A percentile compares a stretch with the other conserved stretches of the same genome.
These are phyloP conservation scores for Chlorops oryzae DNA, from an alignment of 1,140 invertebrate species.

Conservation along the genomic window DNA sequence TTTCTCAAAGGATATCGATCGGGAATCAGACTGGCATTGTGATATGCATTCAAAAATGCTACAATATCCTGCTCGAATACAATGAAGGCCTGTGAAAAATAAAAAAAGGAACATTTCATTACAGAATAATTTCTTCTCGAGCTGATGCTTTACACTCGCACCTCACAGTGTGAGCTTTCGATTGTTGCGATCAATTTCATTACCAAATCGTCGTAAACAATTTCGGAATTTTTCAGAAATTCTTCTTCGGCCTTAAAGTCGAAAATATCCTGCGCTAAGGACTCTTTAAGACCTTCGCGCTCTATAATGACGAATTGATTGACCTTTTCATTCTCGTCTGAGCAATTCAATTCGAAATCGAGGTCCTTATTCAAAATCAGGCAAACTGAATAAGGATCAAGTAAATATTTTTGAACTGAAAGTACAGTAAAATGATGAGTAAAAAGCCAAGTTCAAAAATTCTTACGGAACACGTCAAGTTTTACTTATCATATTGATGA, in stretches of 20 bases:
- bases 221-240: conserved; percentile 8
- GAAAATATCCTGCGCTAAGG: conserved; percentile 16
- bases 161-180: conserved; percentile 33
- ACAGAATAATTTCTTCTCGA: conserved; percentile 10
- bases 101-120: conserved; percentile 19
- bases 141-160: conserved; percentile 10
- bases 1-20: conserved; percentile 33
- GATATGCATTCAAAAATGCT: conserved; percentile 25
- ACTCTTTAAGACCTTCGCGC: conserved; percentile 13
- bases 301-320: conserved; percentile 21
- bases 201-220: conserved; percentile 23
- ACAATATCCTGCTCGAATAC: conserved; percentile 35
- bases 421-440: not conserved
- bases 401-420: conserved; percentile 28
- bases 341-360: conserved; percentile 9
- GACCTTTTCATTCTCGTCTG: not conserved
- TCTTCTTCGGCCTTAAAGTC: conserved; percentile 18
- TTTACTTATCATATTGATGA: conserved; percentile 33
- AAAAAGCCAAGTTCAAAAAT: not conserved
- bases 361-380: conserved; percentile 25
- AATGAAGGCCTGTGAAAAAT: conserved; percentile 27
- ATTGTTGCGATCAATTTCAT: conserved; percentile 28
- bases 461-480: not conserved
- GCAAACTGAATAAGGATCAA: conserved; percentile 25
- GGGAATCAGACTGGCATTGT: conserved; percentile 31